Conservation (phyloP, 2,113 vertebrate species). For the Crocuta crocuta region DNA sequence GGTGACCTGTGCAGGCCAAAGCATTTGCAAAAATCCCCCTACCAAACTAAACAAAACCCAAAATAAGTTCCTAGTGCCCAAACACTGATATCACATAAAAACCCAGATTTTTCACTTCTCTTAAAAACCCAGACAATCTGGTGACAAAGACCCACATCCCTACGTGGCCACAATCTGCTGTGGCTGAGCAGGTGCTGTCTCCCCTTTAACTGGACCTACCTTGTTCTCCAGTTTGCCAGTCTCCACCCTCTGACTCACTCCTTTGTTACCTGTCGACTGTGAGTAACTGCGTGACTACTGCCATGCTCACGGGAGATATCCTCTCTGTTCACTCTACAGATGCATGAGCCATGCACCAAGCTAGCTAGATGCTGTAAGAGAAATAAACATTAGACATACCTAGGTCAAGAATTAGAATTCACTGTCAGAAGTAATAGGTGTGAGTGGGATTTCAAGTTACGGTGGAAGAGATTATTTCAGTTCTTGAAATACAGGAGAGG, state of each 20-base stretch:
- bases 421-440: background rate
- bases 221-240: background rate
- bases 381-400: conserved; percentile 17
- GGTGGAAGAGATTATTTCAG: conserved; percentile 20
- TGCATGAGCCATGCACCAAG: background rate
- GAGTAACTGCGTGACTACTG: background rate
- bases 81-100: background rate
- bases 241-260: background rate
- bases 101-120: background rate
- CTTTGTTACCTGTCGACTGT: background rate
- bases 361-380: conserved; percentile 18
- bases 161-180: background rate
- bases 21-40: background rate
- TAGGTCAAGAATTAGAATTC: background rate
- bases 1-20: background rate
- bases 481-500: conserved; percentile 19
- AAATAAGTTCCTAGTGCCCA: background rate
- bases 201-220: background rate
- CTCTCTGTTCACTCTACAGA: background rate
- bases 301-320: background rate
- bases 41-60: background rate
- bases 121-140: conserved; percentile 37
- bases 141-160: background rate
- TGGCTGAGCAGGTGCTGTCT: background rate
- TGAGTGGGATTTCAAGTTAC: conserved; percentile 7